Conservation (phyloP, 2,113 vertebrate genomes). For the Sinocyclocheilus anophthalmus region DNA sequence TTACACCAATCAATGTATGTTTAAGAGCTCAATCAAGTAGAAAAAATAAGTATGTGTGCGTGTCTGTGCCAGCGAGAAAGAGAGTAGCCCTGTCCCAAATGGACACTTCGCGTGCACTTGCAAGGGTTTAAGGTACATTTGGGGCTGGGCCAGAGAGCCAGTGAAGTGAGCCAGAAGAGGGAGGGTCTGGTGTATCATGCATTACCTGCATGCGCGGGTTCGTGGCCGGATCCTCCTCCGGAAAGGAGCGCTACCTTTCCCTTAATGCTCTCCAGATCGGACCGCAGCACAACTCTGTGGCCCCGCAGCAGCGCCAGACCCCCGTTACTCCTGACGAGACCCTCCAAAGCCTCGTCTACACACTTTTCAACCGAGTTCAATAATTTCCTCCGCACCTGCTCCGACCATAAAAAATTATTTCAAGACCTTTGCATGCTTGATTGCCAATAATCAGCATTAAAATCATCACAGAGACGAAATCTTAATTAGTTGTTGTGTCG, state of each 20-base stretch:
- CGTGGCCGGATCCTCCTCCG: constrained; percentile 92
- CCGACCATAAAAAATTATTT: not conserved
- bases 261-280: constrained; percentile 76
- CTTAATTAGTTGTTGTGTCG: no score
- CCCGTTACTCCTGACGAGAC: constrained; percentile 78
- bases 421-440: no score
- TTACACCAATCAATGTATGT: not conserved
- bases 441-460: not conserved
- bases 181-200: not conserved
- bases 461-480: not conserved
- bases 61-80: not conserved
- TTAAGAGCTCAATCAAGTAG: not conserved
- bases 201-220: constrained; percentile 70
- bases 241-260: constrained; percentile 88
- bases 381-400: constrained; percentile 83
- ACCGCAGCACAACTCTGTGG: constrained; percentile 84
- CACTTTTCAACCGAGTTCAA: constrained; percentile 79
- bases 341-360: constrained; percentile 85
- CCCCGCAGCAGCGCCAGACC: constrained; percentile 80
- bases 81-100: no score
- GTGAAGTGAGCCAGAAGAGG: not conserved
- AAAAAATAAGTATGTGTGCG: no score
- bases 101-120: no score
- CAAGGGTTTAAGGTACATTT: not conserved
- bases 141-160: no score